These are phyloP conservation scores for Vandiemenella viatica DNA, from an alignment of 2,888 invertebrate species.

Conservation along the genomic window DNA sequence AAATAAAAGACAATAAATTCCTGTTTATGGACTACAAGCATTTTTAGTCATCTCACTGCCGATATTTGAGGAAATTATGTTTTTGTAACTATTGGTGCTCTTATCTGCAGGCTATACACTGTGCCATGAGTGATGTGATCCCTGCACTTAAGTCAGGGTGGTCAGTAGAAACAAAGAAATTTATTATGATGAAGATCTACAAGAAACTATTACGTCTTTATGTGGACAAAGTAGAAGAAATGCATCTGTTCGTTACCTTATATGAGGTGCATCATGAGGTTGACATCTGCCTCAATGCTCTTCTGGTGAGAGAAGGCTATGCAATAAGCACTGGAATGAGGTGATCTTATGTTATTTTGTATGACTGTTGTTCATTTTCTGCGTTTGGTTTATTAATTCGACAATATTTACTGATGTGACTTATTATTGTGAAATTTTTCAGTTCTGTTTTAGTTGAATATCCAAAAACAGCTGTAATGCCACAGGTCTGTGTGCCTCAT, in stretches of 20 bases:
- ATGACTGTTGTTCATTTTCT: neutral
- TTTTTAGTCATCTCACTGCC: no score
- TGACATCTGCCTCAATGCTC: constrained; percentile 35
- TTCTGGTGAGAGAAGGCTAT: constrained; percentile 33
- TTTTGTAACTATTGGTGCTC: neutral
- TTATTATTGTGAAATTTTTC: neutral
- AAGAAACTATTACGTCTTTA: constrained; percentile 2
- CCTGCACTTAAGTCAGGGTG: constrained; percentile 29
- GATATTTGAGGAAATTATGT: no score
- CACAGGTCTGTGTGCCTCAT: no score
- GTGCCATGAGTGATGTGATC: constrained; percentile 31
- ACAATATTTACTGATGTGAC: neutral
- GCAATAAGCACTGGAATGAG: constrained; percentile 34
- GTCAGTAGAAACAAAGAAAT: constrained; percentile 24
- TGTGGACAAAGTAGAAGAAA: constrained; percentile 10
- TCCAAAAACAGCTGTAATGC: no score
- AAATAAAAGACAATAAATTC: no score
- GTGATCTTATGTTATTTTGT: neutral
- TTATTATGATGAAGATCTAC: neutral
- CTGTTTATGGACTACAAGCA: no score
- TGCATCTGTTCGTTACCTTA: constrained; percentile 28
- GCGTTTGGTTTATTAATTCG: neutral
- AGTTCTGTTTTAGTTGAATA: neutral
- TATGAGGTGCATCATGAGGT: constrained; percentile 25
- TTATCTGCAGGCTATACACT: constrained; percentile 26